phyloP scores from a whole-genome alignment of 1,140 invertebrate genomes.

The Schlechtendalia chinensis region DNA sequence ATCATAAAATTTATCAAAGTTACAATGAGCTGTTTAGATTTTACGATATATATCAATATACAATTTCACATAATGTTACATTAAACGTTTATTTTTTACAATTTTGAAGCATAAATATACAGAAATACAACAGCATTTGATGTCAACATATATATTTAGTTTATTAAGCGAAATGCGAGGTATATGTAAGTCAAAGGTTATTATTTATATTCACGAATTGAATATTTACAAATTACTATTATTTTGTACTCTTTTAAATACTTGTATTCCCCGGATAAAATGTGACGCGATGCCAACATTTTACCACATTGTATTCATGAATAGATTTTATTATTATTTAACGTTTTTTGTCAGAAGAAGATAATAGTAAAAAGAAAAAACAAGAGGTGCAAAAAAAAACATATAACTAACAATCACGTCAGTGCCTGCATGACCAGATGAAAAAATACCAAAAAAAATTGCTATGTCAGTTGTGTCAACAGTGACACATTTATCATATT shows the following conservation, averaged over 20 bases:
- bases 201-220: conserved; percentile 2
- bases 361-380: neutral
- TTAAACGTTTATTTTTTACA: conserved; percentile 26
- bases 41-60: neutral
- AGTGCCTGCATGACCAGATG: neutral
- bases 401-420: neutral
- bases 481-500: neutral
- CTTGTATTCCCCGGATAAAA: neutral
- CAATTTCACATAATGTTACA: neutral
- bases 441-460: conserved; percentile 21
- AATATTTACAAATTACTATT: neutral
- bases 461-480: conserved; percentile 22
- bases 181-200: neutral
- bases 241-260: neutral
- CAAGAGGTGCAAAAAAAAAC: neutral
- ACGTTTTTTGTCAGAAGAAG: neutral
- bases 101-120: neutral
- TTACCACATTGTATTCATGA: neutral
- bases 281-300: neutral
- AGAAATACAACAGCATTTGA: neutral
- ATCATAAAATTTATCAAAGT: too few relatives aligned
- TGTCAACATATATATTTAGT: neutral
- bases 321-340: conserved; percentile 29
- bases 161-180: conserved; percentile 3
- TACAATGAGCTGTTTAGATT: neutral